These are phyloP conservation scores for Timandra comae DNA, from an alignment of 2,888 invertebrate species.

Conservation along the genomic window DNA sequence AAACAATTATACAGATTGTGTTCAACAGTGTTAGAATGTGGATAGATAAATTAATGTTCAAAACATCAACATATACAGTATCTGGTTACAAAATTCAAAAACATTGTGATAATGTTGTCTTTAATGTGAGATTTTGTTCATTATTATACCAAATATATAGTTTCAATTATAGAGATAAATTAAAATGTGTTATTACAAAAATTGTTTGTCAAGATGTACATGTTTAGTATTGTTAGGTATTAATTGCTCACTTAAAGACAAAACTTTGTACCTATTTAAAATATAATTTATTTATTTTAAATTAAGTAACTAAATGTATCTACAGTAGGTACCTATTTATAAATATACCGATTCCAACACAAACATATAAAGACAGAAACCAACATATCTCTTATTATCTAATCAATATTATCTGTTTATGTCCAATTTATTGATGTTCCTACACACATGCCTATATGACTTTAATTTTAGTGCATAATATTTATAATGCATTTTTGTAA, in stretches of 20 bases:
- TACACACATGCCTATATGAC: too few species aligned
- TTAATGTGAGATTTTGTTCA: neutral
- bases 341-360: neutral
- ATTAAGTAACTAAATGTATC: neutral
- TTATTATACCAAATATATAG: conserved; percentile 1
- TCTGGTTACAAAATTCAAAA: neutral
- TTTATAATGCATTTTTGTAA: conserved; percentile 11
- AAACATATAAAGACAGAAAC: neutral
- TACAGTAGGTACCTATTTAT: neutral
- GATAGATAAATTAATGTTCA: conserved; percentile 11
- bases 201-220: neutral
- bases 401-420: too few species aligned
- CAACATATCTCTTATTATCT: neutral
- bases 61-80: neutral
- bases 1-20: conserved; percentile 39
- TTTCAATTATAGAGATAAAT: neutral
- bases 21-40: conserved; percentile 59
- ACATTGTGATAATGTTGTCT: neutral
- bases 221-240: neutral
- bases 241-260: conserved; percentile 1
- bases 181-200: neutral
- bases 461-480: too few species aligned
- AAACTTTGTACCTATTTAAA: conserved; percentile 1
- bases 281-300: conserved; percentile 1
- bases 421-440: too few species aligned